Evolutionary conservation across 2,888 invertebrate species (phyloP).

Genomic region (Auanema sp.): DNA sequence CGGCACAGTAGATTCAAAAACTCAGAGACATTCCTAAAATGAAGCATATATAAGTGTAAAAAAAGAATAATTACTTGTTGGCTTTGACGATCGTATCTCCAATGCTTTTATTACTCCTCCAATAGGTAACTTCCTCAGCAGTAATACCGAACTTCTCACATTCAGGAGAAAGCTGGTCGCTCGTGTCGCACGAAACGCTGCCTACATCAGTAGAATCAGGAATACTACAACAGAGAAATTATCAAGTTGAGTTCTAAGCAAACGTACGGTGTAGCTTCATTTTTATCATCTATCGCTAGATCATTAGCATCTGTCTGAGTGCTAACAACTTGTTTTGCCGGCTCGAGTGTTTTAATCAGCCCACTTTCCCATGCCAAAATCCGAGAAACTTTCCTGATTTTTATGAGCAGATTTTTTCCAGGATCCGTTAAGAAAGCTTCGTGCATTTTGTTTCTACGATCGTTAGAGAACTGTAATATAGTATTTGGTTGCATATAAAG

Average conservation of each 20-base stretch:
- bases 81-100: slow-evolving; percentile 25
- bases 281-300: no score
- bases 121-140: slow-evolving; percentile 34
- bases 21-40: slow-evolving; percentile 23
- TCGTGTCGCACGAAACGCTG: no score
- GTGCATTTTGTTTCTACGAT: slow-evolving; percentile 23
- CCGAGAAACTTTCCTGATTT: slow-evolving; percentile 28
- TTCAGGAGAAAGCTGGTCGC: no score
- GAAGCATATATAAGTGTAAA: not conserved
- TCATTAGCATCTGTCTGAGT: slow-evolving; percentile 30
- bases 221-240: slow-evolving; percentile 10
- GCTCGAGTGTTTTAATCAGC: slow-evolving; percentile 23
- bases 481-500: not conserved
- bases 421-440: slow-evolving; percentile 34
- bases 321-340: slow-evolving; percentile 23
- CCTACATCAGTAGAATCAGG: no score
- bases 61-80: slow-evolving; percentile 10
- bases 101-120: slow-evolving; percentile 30
- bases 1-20: slow-evolving; percentile 28
- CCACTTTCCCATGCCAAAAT: slow-evolving; percentile 38
- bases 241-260: no score
- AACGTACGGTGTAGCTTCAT: no score
- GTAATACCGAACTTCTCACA: slow-evolving; percentile 24
- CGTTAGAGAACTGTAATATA: slow-evolving; percentile 10
- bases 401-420: slow-evolving; percentile 27